A percentile compares a stretch with the other conserved stretches of the same genome.
phyloP scores from a whole-genome alignment of 2,888 invertebrate genomes.

The Iselma pallidipennis region DNA sequence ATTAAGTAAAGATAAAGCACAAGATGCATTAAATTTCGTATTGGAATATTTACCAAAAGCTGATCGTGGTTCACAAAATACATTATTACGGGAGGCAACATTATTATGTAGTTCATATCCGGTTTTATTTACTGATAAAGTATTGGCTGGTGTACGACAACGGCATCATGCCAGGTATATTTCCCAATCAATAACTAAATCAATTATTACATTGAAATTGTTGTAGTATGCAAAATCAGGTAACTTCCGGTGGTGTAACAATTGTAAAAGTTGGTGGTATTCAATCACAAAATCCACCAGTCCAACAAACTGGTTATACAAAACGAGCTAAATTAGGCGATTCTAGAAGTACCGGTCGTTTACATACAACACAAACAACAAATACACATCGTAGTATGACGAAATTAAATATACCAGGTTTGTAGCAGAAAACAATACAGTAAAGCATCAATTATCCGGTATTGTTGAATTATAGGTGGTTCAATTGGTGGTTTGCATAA shows the following conservation, averaged over 20 bases:
- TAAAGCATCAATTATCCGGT: not conserved
- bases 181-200: not conserved
- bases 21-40: constrained; percentile 81
- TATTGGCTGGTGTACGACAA: constrained; percentile 73
- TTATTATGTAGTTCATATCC: constrained; percentile 80
- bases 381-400: constrained; percentile 81
- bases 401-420: constrained; percentile 72
- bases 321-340: constrained; percentile 71
- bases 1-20: constrained; percentile 74
- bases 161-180: constrained; percentile 59
- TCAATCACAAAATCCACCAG: constrained; percentile 34
- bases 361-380: constrained; percentile 71
- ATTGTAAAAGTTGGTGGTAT: constrained; percentile 74
- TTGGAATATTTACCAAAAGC: constrained; percentile 73
- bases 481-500: constrained; percentile 79
- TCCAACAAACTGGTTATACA: constrained; percentile 58
- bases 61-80: constrained; percentile 74
- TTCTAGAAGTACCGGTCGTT: constrained; percentile 74
- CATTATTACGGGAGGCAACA: constrained; percentile 79
- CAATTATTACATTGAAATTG: not conserved
- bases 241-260: constrained; percentile 76
- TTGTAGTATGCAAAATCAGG: constrained; percentile 55
- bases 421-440: not conserved
- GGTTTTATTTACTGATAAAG: constrained; percentile 77
- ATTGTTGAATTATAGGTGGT: constrained; percentile 57